phyloP scores from a whole-genome alignment of 2,113 vertebrate genomes.

The Tupaia tana region DNA sequence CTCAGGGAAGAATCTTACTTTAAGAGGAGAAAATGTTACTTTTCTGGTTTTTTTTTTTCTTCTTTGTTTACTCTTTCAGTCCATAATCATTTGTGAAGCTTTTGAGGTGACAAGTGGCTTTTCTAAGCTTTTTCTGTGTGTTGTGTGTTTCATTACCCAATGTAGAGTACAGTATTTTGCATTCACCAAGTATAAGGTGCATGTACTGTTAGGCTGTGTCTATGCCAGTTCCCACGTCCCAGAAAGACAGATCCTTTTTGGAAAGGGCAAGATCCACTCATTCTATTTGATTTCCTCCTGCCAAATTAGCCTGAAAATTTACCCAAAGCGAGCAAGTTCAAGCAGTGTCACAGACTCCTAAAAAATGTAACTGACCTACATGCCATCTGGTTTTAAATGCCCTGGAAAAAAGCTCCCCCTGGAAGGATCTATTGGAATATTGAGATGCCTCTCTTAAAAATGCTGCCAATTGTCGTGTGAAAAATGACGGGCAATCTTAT shows the following conservation, averaged over 20 bases:
- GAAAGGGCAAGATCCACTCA: background rate
- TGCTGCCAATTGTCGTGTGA: background rate
- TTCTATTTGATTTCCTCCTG: conserved; percentile 15
- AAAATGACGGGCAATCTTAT: background rate
- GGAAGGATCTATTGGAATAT: background rate
- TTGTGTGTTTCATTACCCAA: conserved; percentile 79
- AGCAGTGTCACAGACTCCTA: background rate
- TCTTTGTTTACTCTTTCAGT: conserved; percentile 78
- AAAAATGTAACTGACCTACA: background rate
- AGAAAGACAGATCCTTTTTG: conserved; percentile 55
- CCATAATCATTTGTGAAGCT: conserved; percentile 81
- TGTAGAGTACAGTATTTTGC: conserved; percentile 86
- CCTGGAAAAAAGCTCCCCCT: background rate
- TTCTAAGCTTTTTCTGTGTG: conserved; percentile 81
- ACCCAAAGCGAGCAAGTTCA: background rate
- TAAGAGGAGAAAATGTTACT: conserved; percentile 48
- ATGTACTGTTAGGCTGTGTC: conserved; percentile 83
- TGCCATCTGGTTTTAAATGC: background rate
- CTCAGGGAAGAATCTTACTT: conserved; percentile 34
- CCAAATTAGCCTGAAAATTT: conserved; percentile 59
- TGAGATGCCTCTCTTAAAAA: conserved; percentile 36
- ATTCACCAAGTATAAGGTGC: conserved; percentile 80
- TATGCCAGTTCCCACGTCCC: conserved; percentile 72
- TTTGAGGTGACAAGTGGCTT: conserved; percentile 75
- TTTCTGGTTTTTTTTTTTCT: conserved; percentile 75